Conservation (phyloP, 2,797 vertebrate genomes). For the Eremophila alpestris region DNA sequence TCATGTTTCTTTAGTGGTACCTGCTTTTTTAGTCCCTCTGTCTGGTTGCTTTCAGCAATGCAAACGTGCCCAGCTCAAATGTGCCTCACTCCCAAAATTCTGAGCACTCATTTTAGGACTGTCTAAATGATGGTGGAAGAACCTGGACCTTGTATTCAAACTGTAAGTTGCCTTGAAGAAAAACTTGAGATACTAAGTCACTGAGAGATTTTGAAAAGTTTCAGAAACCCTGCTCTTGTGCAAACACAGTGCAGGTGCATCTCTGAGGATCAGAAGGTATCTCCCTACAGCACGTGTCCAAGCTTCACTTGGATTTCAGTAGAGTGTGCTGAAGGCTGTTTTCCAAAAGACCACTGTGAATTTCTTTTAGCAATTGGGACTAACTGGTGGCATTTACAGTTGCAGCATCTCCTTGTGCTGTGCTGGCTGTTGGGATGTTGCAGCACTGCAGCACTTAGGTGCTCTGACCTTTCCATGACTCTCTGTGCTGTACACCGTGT, state of each 20-base stretch:
- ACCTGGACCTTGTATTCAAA: background rate
- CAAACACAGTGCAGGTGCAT: accelerated
- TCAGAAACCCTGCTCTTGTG: background rate
- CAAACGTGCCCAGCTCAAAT: background rate
- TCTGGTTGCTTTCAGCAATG: background rate
- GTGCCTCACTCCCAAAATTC: background rate
- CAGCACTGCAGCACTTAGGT: accelerated
- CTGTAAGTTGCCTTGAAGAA: background rate
- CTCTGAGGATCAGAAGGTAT: accelerated
- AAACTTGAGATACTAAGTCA: background rate
- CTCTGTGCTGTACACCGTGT: accelerated
- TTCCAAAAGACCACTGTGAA: background rate
- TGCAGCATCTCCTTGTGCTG: background rate
- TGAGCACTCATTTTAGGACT: background rate
- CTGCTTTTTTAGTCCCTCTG: background rate
- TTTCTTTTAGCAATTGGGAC: background rate
- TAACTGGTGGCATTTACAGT: background rate
- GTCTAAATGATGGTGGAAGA: background rate
- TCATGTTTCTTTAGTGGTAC: background rate
- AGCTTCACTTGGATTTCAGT: background rate
- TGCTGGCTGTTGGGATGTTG: background rate
- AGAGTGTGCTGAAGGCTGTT: background rate
- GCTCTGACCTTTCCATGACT: background rate
- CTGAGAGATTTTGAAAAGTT: background rate
- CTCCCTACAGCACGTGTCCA: accelerated